Percentiles rank a stretch among this genome's conserved stretches.
These are phyloP conservation scores for Sebastes variabilis DNA, from an alignment of 2,797 vertebrate genomes.

Conservation along the genomic window DNA sequence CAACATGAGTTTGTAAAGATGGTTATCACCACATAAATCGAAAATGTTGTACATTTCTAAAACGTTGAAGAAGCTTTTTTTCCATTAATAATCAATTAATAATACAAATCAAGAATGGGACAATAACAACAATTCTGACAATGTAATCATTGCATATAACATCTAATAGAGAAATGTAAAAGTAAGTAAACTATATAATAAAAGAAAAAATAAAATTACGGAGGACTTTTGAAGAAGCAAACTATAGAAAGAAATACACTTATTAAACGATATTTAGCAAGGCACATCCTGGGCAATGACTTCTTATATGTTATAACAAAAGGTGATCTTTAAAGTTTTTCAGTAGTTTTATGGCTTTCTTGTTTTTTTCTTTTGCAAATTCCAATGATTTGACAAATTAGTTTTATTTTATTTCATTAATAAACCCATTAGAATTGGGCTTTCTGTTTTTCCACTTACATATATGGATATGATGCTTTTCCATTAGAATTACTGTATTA, in stretches of 20 bases:
- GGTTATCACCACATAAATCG: not conserved
- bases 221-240: no score
- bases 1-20: not conserved
- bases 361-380: not conserved
- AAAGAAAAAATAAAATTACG: accelerated
- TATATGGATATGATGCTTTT: not conserved
- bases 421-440: not conserved
- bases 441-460: not conserved
- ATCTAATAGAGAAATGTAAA: no score
- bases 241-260: no score
- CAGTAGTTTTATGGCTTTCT: not conserved
- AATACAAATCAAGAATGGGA: no score
- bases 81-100: no score
- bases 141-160: accelerated
- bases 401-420: not conserved
- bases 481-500: not conserved
- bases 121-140: no score
- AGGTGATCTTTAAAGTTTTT: not conserved
- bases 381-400: not conserved
- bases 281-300: no score
- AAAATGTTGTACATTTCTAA: no score
- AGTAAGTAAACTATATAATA: no score
- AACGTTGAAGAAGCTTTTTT: no score
- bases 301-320: not conserved
- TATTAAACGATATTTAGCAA: no score